Base-by-base conservation (phyloP, 2,888 invertebrate species). In the Orchesella flavescens region DNA sequence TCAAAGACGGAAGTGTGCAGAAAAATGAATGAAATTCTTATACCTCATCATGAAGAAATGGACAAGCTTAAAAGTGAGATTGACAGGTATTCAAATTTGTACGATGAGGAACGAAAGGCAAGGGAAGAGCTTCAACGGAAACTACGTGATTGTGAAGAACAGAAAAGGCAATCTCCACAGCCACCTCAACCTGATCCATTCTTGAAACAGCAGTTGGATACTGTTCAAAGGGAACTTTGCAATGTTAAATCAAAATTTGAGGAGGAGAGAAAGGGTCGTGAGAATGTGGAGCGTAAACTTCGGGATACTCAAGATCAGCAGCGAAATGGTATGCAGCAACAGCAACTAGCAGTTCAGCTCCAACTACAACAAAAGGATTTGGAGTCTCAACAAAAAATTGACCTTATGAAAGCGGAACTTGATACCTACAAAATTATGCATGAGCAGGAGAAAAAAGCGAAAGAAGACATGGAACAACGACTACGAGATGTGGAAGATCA, bases 31-130 rank as follows among this genome's bases (percentile, higher is more conserved):
- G 82, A 79, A 23, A 75, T 86, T 13, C 72, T 87, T 0, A 17
- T 21, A 9, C 84, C 81, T 21, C 87, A 88, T 79, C 88, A 88
- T 59, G 63, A 63, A 0, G 88, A 87, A 77, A 79, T 88, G 86
- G 86, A 88, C 44, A 71, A 72, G 13, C 59, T 88, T 12, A 78
- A 65, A 46, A 55, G 43, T 15, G 84, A 86, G 24, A 73, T 66
- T 9, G 79, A 78, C 15, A 84, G 72, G 19, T 86, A 78, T 53
- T 80, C 80, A 66, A 61, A 34, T 1, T 15, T 86, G 46, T 84
- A 69, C 53, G 87, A 87, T 13, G 44, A 72, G n/a, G 84, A 86
- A 53, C 66, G 53, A 21, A 61, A 68, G 13, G 46, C 44, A 12
- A 63, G 84, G 34, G 84, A 86, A 53, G 81, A 75, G n/a, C 24